phyloP scores from a whole-genome alignment of 2,888 invertebrate species.

The Corythucha ciliata region DNA sequence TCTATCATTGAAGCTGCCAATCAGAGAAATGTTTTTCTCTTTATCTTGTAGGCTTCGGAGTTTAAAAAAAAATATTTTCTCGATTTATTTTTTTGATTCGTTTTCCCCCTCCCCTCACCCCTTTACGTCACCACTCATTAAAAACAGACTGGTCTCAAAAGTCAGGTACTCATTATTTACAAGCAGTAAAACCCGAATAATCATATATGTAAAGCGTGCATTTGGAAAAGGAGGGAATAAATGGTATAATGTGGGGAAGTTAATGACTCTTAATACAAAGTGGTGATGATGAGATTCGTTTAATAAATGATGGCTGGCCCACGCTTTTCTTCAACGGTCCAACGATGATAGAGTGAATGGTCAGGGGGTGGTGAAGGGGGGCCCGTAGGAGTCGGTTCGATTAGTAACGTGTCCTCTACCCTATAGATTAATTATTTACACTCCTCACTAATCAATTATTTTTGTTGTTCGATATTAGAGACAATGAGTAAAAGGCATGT shows the following conservation, averaged over 20 bases:
- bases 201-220: too few species aligned
- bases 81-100: too few species aligned
- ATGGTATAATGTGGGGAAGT: conserved; percentile 20
- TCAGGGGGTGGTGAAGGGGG: conserved; percentile 5
- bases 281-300: conserved; percentile 20
- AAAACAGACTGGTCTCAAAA: too few species aligned
- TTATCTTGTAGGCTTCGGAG: too few species aligned
- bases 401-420: conserved; percentile 11
- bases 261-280: conserved; percentile 23
- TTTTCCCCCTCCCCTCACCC: too few species aligned
- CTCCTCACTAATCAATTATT: conserved; percentile 15
- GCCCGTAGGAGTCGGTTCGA: conserved; percentile 9
- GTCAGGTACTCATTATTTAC: too few species aligned
- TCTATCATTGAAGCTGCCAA: too few species aligned
- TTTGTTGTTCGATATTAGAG: conserved; percentile 12
- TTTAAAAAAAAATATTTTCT: too few species aligned
- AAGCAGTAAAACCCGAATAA: too few species aligned
- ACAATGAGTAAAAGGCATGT: too few species aligned
- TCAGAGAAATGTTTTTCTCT: too few species aligned
- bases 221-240: background rate
- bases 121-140: too few species aligned
- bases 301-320: conserved; percentile 24
- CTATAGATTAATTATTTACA: conserved; percentile 17
- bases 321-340: conserved; percentile 16
- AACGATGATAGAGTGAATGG: background rate